These are phyloP conservation scores for Jacana jacana DNA, from an alignment of 2,113 vertebrate genomes.

Conservation along the genomic window DNA sequence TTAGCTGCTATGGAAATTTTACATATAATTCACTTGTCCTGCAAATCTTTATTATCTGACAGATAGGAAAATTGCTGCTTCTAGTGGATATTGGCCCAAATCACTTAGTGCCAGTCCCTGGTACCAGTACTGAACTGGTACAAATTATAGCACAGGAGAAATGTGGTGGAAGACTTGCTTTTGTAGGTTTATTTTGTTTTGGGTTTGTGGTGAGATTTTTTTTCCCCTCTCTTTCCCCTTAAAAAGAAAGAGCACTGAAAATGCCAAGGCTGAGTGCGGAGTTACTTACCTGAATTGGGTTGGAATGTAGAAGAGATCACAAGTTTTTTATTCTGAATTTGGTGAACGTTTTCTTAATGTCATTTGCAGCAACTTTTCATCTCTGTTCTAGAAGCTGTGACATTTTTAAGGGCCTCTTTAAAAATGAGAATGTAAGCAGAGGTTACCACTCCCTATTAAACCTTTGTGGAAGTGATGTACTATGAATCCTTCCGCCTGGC, in stretches of 20 bases:
- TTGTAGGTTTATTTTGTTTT: neutral
- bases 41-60: neutral
- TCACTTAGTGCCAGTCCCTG: neutral
- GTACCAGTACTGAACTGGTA: neutral
- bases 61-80: neutral
- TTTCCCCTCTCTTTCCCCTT: neutral
- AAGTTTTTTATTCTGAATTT: neutral
- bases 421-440: neutral
- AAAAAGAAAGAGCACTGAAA: neutral
- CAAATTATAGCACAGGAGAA: neutral
- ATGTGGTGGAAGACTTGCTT: neutral
- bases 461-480: neutral
- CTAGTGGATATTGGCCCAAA: neutral
- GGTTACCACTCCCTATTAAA: neutral
- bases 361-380: neutral
- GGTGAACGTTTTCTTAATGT: neutral
- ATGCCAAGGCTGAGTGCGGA: neutral
- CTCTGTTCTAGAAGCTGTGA: neutral
- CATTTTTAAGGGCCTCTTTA: neutral
- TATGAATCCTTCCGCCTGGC: neutral
- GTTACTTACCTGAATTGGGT: neutral
- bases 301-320: neutral
- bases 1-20: constrained; percentile 25
- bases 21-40: neutral
- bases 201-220: neutral